Evolutionary conservation across 2,797 vertebrate species (phyloP).

Genomic region (Atherinosoma microstoma): DNA sequence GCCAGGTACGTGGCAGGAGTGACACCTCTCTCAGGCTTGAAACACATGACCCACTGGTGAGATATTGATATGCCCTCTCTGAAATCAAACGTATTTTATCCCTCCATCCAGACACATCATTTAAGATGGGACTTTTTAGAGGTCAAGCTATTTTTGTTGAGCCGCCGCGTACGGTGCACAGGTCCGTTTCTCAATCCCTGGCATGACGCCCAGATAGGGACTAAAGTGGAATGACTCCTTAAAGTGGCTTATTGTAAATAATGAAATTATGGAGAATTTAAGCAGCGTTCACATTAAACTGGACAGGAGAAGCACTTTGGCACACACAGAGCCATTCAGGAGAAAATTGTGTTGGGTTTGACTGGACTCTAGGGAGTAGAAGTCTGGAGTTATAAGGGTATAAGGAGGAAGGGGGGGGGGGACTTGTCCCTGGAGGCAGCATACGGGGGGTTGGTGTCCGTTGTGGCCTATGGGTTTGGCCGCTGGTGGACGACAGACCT

Average conservation of each 20-base stretch:
- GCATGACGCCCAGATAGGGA: constrained; percentile 44
- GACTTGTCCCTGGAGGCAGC: constrained; percentile 50
- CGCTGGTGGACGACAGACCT: constrained; percentile 62
- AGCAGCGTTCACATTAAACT: constrained; percentile 47
- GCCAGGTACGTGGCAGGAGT: constrained; percentile 62
- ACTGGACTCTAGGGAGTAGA: constrained; percentile 45
- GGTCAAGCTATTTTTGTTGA: constrained; percentile 68
- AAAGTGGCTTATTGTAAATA: constrained; percentile 68
- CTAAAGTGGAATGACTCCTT: constrained; percentile 58
- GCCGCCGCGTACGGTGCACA: constrained; percentile 10
- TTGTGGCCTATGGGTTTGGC: constrained; percentile 47
- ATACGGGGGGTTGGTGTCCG: constrained; percentile 43
- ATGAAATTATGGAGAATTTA: constrained; percentile 56
- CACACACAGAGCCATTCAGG: constrained; percentile 33
- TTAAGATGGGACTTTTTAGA: constrained; percentile 61
- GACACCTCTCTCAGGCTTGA: constrained; percentile 66
- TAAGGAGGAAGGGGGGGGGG: constrained; percentile 8
- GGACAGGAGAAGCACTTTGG: constrained; percentile 47
- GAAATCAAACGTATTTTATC: constrained; percentile 70
- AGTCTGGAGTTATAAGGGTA: constrained; percentile 19
- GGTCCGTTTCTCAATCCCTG: constrained; percentile 48
- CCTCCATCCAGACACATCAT: constrained; percentile 58
- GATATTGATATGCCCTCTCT: constrained; percentile 70
- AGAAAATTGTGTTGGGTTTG: constrained; percentile 27
- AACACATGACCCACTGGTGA: constrained; percentile 62